phyloP scores from a whole-genome alignment of 2,797 vertebrate species.

The Danio tinwini region DNA sequence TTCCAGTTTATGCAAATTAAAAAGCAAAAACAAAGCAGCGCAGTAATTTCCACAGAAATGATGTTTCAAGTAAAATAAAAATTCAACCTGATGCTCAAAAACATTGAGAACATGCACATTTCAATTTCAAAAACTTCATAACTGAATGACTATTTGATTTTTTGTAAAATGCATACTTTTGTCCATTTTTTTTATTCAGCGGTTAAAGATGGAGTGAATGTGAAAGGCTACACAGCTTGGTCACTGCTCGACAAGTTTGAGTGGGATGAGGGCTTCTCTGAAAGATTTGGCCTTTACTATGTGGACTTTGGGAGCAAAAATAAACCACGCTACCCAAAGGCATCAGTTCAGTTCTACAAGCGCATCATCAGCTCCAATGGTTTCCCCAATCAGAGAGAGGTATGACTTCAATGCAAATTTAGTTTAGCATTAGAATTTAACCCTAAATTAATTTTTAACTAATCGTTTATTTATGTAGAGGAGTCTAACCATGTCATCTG shows the following conservation, averaged over 20 bases:
- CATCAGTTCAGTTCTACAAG: slow-evolving; percentile 88
- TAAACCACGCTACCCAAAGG: slow-evolving; percentile 89
- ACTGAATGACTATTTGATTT: neutral
- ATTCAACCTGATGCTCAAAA: neutral
- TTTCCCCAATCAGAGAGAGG: slow-evolving; percentile 88
- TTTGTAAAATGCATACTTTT: slow-evolving; percentile 2
- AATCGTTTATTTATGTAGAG: neutral
- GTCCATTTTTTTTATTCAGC: slow-evolving; percentile 70
- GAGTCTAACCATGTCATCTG: neutral
- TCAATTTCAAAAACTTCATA: neutral
- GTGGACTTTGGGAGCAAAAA: slow-evolving; percentile 86
- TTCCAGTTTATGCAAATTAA: neutral
- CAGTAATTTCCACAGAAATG: neutral
- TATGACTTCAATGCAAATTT: slow-evolving; percentile 29
- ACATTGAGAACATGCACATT: neutral
- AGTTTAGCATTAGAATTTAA: neutral
- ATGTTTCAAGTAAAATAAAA: too few species aligned
- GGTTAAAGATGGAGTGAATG: slow-evolving; percentile 87
- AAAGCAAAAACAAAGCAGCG: neutral
- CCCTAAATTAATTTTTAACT: neutral
- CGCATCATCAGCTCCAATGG: slow-evolving; percentile 89
- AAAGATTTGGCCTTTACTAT: slow-evolving; percentile 89
- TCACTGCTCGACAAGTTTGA: slow-evolving; percentile 93
- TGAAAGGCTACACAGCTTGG: slow-evolving; percentile 91
- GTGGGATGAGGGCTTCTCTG: slow-evolving; percentile 90